Evolutionary conservation across 2,113 vertebrate genomes (phyloP), one percentile per base, ranked within the genome.

Genomic region (Vulpes ferrilata): DNA sequence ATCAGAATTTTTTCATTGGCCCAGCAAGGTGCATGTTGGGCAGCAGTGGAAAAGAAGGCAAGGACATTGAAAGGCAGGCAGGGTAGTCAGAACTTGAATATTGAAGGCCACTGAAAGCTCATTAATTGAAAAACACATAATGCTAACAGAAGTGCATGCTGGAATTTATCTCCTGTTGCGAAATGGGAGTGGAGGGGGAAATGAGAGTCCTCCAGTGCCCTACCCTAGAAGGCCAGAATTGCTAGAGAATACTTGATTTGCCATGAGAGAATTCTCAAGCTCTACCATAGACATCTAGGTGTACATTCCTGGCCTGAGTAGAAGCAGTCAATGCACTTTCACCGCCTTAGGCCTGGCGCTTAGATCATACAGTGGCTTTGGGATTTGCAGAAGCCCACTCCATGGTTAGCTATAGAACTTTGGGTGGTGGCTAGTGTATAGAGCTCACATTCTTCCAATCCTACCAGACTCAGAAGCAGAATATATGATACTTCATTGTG

Each of bases 121-220:
- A 19, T 82, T 78, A 32, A 60, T 74, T 38, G 35, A 32, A 83
- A 90, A 35, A 30, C 25, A 25, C 30, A 22, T 65, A 11, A 30
- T 84, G 48, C 76, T 23, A 86, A 53, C 15, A n/a, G 35, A 76
- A 35, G 6, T 62, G 7, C 57, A 4, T 79, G 25, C 43, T 59
- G 23, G 43, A 67, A 27, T 48, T 27, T 9, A 84, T 78, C 76
- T 96, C 57, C 25, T 84, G 35, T 74, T 93, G 74, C 55, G 59
- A 94, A 93, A 83, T 76, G 76, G 90, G 35, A 84, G 35, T 83
- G 64, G 11, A 84, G 79, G 84, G 64, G 87, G 92, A 79, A 89
- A 48, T 48, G 76, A 27, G 74, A 22, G 23, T 92, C 81, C 23
- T 51, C 81, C 32, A 32, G 10, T 82, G 79, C 51, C 67, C 78